A percentile compares a stretch with the other conserved stretches of the same genome.
phyloP scores from a whole-genome alignment of 2,797 vertebrate species.

The Manis javanica region DNA sequence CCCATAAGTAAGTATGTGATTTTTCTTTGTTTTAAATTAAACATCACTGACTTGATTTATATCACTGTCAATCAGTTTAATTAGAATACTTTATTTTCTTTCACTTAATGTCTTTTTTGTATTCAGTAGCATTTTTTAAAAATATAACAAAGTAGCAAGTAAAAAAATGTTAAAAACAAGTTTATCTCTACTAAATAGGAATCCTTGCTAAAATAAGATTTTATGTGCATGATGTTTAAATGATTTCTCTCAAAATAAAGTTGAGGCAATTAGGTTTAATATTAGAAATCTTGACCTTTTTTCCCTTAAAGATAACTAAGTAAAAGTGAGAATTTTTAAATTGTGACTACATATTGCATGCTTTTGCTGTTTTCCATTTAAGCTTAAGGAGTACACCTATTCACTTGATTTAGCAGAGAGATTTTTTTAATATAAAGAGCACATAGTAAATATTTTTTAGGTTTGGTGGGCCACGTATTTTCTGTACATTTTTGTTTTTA shows the following conservation, averaged over 20 bases:
- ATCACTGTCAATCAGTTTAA: constrained; percentile 25
- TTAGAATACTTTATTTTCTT: constrained; percentile 42
- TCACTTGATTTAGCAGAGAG: neutral
- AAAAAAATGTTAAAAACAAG: neutral
- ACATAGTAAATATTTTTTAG: constrained; percentile 27
- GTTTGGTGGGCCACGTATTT: neutral
- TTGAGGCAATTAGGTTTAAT: constrained; percentile 42
- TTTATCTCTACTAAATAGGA: neutral
- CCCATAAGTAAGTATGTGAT: constrained; percentile 92
- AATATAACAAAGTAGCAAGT: constrained; percentile 47
- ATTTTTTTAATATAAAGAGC: neutral
- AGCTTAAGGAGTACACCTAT: neutral
- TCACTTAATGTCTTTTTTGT: neutral
- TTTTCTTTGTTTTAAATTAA: constrained; percentile 56
- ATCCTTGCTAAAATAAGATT: constrained; percentile 29
- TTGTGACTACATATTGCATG: neutral
- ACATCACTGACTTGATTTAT: too few relatives aligned
- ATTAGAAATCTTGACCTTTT: neutral
- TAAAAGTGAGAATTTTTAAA: constrained; percentile 42
- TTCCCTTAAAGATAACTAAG: constrained; percentile 6
- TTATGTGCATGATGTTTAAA: constrained; percentile 57
- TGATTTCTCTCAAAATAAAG: neutral
- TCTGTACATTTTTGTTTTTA: neutral
- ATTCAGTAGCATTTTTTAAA: constrained; percentile 15
- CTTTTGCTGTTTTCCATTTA: constrained; percentile 9